Evolutionary conservation across 2,797 vertebrate species (phyloP).

Genomic region (Apogon hyalosoma): DNA sequence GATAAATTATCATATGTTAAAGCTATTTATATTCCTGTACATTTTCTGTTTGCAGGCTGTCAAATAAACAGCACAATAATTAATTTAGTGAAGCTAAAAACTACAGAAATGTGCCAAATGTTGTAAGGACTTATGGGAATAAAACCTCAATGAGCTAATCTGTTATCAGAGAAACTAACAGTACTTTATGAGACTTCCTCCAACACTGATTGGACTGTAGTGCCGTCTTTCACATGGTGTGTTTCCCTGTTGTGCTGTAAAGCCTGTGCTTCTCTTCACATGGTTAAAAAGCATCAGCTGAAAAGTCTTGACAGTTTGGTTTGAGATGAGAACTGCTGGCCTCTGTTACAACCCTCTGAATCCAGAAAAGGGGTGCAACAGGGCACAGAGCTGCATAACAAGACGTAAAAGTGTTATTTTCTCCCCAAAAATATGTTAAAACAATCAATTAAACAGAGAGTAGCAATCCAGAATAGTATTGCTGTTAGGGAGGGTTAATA

Average conservation of each 20-base stretch:
- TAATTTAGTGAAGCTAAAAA: not conserved
- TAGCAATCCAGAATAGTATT: conserved; percentile 56
- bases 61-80: not conserved
- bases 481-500: conserved; percentile 67
- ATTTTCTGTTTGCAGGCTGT: not conserved
- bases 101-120: not conserved
- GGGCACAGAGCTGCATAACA: conserved; percentile 17
- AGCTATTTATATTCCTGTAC: conserved; percentile 20
- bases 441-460: conserved; percentile 29
- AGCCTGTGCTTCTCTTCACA: conserved; percentile 49
- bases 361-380: conserved; percentile 18
- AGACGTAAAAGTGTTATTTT: conserved; percentile 7
- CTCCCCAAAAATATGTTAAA: conserved; percentile 12
- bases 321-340: conserved; percentile 29
- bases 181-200: not conserved
- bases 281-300: conserved; percentile 47
- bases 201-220: not conserved
- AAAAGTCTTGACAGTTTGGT: conserved; percentile 28
- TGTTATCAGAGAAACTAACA: too few species aligned
- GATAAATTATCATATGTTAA: conserved; percentile 25
- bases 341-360: conserved; percentile 6
- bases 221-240: conserved; percentile 41
- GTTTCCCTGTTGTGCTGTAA: conserved; percentile 58
- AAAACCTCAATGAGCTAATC: too few species aligned
- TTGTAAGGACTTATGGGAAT: not conserved